Evolutionary conservation across 2,113 vertebrate species (phyloP), one percentile per base, ranked within the genome.

Genomic region (Cercopithecus mona): DNA sequence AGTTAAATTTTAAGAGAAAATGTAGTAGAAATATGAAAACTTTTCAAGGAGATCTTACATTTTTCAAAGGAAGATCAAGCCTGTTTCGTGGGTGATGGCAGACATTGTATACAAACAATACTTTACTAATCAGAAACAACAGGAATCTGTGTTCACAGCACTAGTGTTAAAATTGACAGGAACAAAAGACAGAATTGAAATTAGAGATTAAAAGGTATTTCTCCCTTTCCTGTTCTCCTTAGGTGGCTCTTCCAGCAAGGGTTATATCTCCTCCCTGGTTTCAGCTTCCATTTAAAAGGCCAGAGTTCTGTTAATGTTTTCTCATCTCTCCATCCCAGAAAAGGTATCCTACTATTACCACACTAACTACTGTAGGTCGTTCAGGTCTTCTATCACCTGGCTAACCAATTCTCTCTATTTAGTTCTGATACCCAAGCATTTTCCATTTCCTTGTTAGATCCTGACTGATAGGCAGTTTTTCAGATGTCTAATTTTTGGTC

Each of bases 11-110:
- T 90, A 75, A 35, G 90, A 48, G 43, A 80, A 83, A 92, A 82
- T 79, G 55, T 16, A 80, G 3, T 22, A 30, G 25, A 90, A 73
- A 86, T 18, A 66, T 27, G 11, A 83, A 75, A 35, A 2, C 0
- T 89, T 89, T 86, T 81, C 48, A 73, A 89, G n/a, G 12, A 78
- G 17, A 85, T 78, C 97, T 76, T 45, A 75, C 1, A 40, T 52
- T 66, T 90, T 87, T 76, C 48, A 59, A n/a, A 92, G 57, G 5
- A 70, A 59, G 18, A 80, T 72, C 35, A 90, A 59, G 0, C 40
- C 7, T 89, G 43, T 76, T 80, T 40, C 32, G 16, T 55, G 10
- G 18, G 52, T 9, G 3, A 73, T 25, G 6, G 7, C 52, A 40
- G 50, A 48, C 3, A 45, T 66, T 45, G 35, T 55, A 17, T 30